Conservation (phyloP, 2,113 vertebrate genomes). For the Perognathus longimembris region DNA sequence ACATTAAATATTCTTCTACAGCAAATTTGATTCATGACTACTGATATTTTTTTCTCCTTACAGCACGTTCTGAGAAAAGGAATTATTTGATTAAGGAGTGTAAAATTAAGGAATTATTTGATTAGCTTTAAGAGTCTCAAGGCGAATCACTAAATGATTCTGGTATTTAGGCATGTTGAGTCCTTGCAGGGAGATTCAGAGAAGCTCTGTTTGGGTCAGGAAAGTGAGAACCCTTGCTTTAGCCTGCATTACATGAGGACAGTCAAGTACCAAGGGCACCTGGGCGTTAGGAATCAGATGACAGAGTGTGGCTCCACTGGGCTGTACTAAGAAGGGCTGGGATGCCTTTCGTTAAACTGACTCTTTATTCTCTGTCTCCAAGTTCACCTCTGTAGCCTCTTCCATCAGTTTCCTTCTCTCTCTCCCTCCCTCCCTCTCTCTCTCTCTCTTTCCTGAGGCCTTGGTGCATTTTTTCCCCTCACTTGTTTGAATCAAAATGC, state of each 20-base stretch:
- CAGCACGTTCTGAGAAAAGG: background rate
- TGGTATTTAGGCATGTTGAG: background rate
- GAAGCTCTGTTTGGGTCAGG: background rate
- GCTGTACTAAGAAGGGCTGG: background rate
- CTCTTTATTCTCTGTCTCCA: background rate
- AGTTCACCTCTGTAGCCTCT: background rate
- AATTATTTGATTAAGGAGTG: no score
- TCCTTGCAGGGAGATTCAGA: background rate
- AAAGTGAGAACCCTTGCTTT: background rate
- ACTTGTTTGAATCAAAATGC: background rate
- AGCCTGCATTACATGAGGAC: background rate
- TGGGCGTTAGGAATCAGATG: background rate
- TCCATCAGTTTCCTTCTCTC: background rate
- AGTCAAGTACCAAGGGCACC: background rate
- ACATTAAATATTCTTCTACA: background rate
- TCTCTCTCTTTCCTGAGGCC: no score
- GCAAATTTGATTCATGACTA: background rate
- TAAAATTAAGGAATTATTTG: background rate
- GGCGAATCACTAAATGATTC: background rate
- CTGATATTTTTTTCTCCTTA: background rate
- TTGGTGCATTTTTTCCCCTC: background rate
- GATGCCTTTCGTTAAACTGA: background rate
- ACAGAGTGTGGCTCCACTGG: background rate
- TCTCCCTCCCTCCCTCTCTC: background rate
- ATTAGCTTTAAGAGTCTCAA: background rate